Conservation (phyloP, 2,113 vertebrate species). For the Catharus minimus region DNA sequence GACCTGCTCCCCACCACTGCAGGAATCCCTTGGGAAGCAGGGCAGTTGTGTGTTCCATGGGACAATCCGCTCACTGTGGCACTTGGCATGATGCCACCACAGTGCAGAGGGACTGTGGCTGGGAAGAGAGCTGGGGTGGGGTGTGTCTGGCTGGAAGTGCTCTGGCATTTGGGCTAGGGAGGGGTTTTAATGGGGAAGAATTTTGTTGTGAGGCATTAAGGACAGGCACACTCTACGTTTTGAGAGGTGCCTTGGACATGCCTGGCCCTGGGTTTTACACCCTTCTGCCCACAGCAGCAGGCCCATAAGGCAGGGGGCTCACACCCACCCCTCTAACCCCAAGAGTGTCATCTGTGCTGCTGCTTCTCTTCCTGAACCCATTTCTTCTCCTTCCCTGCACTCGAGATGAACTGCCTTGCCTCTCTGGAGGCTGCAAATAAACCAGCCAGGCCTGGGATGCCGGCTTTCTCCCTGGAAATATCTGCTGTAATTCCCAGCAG, state of each 20-base stretch:
- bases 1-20: background rate
- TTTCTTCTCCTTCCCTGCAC: background rate
- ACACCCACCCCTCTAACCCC: background rate
- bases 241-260: background rate
- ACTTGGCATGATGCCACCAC: background rate
- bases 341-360: fast-evolving
- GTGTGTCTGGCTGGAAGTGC: background rate
- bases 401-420: background rate
- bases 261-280: background rate
- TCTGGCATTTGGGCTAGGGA: background rate
- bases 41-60: background rate
- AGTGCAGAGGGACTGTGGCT: fast-evolving
- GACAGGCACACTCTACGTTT: background rate
- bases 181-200: background rate
- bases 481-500: background rate
- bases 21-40: background rate
- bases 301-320: background rate
- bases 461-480: background rate
- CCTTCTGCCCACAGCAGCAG: background rate
- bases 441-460: background rate
- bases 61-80: background rate
- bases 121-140: background rate
- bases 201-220: background rate
- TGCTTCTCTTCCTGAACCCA: background rate
- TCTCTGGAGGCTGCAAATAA: slow-evolving; percentile 19